Base-by-base conservation (phyloP, 2,888 invertebrate species). In the Deilephila elpenor region DNA sequence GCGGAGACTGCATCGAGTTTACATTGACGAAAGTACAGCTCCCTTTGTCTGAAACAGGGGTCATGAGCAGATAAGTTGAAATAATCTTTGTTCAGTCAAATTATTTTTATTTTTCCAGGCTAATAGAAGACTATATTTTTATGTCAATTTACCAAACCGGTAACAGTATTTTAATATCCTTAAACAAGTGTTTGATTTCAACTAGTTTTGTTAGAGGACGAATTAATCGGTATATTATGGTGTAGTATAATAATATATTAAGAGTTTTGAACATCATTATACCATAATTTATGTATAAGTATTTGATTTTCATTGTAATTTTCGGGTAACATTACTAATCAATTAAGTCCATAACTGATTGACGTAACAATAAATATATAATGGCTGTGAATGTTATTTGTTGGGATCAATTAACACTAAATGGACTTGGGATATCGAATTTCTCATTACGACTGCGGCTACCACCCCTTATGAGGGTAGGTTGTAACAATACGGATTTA, bases 401-500 rank as follows among this genome's bases (percentile, higher is more conserved):
- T 37, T 67, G 51, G 67, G 51, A 67, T 51, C 44, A 67, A 51
- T 51, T 25, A 25, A 51, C 67, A 51, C 67, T 44, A 67, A 67
- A 67, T 67, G 44, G 6, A 14, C 25, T 64, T n/a, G 20, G 17
- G 60, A 51, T 60, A 44, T 51, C 29, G 60, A 32, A 32, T 72
- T 59, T 64, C 62, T 67, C 67, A 67, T 67, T 67, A 67, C n/a
- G n/a, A 20, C 44, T 17, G 14, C 44, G 14, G 32, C 11, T 8
- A 37, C 37, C 11, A 44, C 67, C 51, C 67, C 14, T 25, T 51
- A 67, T 67, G 64, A 73, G 75, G 74, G 76, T 73, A 71, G 64
- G 37, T 62, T 72, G 51, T 19, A 44, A 71, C 71, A 73, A 73
- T 74, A 73, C 56, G 76, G 76, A 77, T 51, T 44, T 51, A 44